Conservation (phyloP, 2,113 vertebrate genomes). For the Taurulus bubalis region DNA sequence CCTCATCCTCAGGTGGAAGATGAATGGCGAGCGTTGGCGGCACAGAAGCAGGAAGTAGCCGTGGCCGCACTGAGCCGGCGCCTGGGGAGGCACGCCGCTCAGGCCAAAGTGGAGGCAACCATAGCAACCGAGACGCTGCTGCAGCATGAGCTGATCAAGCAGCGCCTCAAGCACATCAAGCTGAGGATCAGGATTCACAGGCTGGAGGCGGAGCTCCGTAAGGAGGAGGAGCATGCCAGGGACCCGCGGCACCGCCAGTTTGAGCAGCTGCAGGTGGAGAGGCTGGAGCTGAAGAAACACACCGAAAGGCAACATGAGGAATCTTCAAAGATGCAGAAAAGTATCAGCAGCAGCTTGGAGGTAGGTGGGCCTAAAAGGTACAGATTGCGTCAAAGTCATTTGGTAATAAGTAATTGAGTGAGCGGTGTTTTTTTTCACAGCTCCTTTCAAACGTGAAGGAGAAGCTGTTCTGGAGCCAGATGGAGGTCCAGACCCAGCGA, state of each 20-base stretch:
- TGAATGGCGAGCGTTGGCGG: constrained; percentile 79
- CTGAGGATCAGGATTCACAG: constrained; percentile 77
- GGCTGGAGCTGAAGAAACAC: constrained; percentile 80
- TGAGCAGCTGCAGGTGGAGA: constrained; percentile 84
- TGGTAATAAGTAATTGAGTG: background rate
- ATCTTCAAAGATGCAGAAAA: constrained; percentile 78
- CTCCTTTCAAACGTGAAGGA: constrained; percentile 87
- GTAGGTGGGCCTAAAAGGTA: constrained; percentile 9
- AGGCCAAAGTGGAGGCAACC: constrained; percentile 69
- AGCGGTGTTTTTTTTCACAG: constrained; percentile 26
- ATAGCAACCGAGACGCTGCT: constrained; percentile 75
- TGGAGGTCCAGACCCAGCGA: constrained; percentile 74
- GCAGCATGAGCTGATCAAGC: constrained; percentile 71
- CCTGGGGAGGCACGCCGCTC: constrained; percentile 63
- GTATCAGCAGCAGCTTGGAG: constrained; percentile 76
- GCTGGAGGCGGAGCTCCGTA: constrained; percentile 73
- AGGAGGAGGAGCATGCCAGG: constrained; percentile 60
- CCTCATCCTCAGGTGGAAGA: constrained; percentile 59
- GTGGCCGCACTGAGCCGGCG: constrained; percentile 66
- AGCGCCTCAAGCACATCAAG: constrained; percentile 83
- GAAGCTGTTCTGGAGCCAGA: constrained; percentile 84
- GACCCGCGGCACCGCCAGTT: constrained; percentile 80
- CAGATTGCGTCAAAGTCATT: background rate
- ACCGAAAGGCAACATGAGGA: constrained; percentile 79
- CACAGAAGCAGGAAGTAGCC: constrained; percentile 75